Evolutionary conservation across 2,113 vertebrate genomes (phyloP), one percentile per base, ranked within the genome.

Genomic region (Anhinga anhinga): DNA sequence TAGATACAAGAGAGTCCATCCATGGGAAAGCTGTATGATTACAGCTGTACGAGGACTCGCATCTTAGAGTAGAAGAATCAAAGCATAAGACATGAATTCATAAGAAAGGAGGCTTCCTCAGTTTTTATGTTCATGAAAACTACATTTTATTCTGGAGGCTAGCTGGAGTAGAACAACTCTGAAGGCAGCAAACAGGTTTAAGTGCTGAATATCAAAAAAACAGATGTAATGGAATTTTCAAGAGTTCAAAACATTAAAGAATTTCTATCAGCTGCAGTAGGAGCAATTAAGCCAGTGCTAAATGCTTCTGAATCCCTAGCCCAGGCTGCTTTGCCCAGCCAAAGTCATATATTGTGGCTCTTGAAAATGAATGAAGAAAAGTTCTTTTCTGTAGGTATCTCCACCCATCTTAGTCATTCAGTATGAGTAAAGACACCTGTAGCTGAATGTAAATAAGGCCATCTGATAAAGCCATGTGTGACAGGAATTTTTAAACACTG

Each of bases 371-470:
- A 87, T 45, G 73, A 88, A 93, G 36, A 38, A 78, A 97, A 72
- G 34, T 34, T 62, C 19, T 85, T 93, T 95, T 93, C 73, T 91
- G 29, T n/a, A 74, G 74, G 32, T 95, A 56, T 90, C 88, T 93
- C 88, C 93, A 89, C 91, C 81, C 84, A 58, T 69, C 73, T 95
- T 91, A 97, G 73, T 97, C 88, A 95, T 17, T 61, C 62, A 79
- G 59, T n/a, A 44, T 71, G 80, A 96, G 72, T 87, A 97, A 97
- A 95, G 95, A 97, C 83, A 97, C 91, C 81, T 97, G 94, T 79
- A 82, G 69, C 56, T 89, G 83, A 85, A 93, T 69, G 86, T 91
- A 96, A 92, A 97, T 96, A 97, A 82, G 77, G 36, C 32, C 36
- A 79, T 79, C 86, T 95, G 94, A 97, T 96, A 92, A 94, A 58